These are phyloP conservation scores for Neotoxoptera formosana DNA, from an alignment of 1,140 invertebrate species.

Conservation along the genomic window DNA sequence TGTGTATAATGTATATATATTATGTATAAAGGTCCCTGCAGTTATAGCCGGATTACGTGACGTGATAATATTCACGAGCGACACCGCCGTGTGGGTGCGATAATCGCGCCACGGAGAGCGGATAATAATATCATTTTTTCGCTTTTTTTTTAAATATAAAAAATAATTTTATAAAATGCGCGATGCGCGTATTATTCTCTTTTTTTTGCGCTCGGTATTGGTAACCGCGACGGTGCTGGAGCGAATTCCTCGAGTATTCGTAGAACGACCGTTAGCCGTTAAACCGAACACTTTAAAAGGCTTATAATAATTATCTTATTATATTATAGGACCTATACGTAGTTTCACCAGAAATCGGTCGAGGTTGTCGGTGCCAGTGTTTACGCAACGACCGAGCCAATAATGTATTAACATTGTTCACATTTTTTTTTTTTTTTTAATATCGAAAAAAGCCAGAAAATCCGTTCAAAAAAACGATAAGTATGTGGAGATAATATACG, in stretches of 20 bases:
- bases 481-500: no score
- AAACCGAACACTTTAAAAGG: not conserved
- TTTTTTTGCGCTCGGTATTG: not conserved
- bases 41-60: conserved; percentile 12
- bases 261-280: not conserved
- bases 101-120: not conserved
- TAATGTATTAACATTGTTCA: not conserved
- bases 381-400: not conserved
- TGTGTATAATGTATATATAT: no score
- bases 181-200: no score
- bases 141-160: not conserved
- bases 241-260: not conserved
- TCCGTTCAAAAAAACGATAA: not conserved
- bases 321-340: not conserved
- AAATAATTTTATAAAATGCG: not conserved
- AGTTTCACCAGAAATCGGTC: not conserved
- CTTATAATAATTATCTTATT: not conserved
- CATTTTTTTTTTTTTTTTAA: no score
- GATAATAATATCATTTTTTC: not conserved
- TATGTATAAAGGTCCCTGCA: not conserved
- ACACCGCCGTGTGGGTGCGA: not conserved
- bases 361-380: not conserved
- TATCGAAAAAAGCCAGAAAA: not conserved
- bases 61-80: conserved; percentile 14
- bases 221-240: not conserved